A percentile compares a stretch with the other conserved stretches of the same genome.
These are phyloP conservation scores for Cnemophilus loriae DNA, from an alignment of 2,113 vertebrate genomes.

Conservation along the genomic window DNA sequence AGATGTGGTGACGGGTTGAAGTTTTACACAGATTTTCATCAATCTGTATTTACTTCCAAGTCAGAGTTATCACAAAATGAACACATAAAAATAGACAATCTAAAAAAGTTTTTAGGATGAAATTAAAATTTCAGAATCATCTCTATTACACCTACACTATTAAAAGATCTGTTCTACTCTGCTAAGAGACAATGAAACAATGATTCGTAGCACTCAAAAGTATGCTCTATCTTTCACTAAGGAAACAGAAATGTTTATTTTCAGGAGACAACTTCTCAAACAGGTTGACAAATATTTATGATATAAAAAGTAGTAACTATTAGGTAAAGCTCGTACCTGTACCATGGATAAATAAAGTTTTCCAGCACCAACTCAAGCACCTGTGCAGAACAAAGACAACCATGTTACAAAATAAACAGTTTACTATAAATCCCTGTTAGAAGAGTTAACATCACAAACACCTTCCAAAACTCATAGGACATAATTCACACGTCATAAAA, in stretches of 20 bases:
- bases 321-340: constrained; percentile 80
- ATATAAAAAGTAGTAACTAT: background rate
- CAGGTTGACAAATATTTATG: background rate
- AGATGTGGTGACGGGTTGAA: fast-evolving
- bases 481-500: background rate
- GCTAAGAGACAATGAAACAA: background rate
- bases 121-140: background rate
- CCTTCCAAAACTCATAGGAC: background rate
- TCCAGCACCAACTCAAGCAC: constrained; percentile 94
- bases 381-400: constrained; percentile 67
- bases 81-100: background rate
- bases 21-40: background rate
- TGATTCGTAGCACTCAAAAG: background rate
- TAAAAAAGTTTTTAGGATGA: background rate
- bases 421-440: background rate
- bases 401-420: background rate
- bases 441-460: background rate
- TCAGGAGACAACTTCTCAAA: background rate
- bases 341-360: constrained; percentile 97
- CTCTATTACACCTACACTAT: background rate
- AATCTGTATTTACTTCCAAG: background rate
- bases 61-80: background rate
- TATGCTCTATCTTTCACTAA: background rate
- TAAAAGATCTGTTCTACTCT: background rate
- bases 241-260: background rate